A percentile compares a stretch with the other conserved stretches of the same genome.
phyloP scores from a whole-genome alignment of 2,888 invertebrate genomes.

The Athrips mouffetella region DNA sequence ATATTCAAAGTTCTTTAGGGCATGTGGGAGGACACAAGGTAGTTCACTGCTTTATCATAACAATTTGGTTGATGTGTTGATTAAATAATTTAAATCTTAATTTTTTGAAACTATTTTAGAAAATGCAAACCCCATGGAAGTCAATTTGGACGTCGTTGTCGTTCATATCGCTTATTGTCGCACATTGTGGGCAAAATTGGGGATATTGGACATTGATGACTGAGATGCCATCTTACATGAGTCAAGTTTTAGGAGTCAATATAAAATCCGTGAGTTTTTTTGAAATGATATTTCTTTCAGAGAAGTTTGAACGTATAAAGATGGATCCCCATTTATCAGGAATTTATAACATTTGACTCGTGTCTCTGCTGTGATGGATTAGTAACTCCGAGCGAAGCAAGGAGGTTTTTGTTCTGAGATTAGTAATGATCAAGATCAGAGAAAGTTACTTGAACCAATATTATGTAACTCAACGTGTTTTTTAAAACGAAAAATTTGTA shows the following conservation, averaged over 20 bases:
- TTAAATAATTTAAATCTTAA: background rate
- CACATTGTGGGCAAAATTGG: slow-evolving; percentile 81
- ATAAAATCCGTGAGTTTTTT: slow-evolving; percentile 61
- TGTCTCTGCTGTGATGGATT: too few species aligned
- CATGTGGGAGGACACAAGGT: slow-evolving; percentile 34
- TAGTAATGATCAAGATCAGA: too few species aligned
- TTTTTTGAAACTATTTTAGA: slow-evolving; percentile 23
- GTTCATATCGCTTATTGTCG: slow-evolving; percentile 70
- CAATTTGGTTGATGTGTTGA: too few species aligned
- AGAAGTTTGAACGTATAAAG: too few species aligned
- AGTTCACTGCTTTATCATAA: too few species aligned
- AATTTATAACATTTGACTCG: too few species aligned
- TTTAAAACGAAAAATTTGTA: too few species aligned
- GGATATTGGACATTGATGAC: slow-evolving; percentile 82
- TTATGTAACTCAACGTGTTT: too few species aligned
- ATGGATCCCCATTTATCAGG: too few species aligned
- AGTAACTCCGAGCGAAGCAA: too few species aligned
- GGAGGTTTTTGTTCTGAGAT: too few species aligned
- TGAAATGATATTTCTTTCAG: background rate
- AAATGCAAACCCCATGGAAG: slow-evolving; percentile 73
- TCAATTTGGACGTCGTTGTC: slow-evolving; percentile 77
- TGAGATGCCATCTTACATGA: slow-evolving; percentile 81
- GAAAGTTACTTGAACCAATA: too few species aligned
- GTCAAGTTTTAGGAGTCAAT: slow-evolving; percentile 71
- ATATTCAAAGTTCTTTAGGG: slow-evolving; percentile 72